Percentiles rank a stretch among this genome's conserved stretches.
Conservation (phyloP, 2,888 invertebrate species). For the Chrysomela aeneicollis region DNA sequence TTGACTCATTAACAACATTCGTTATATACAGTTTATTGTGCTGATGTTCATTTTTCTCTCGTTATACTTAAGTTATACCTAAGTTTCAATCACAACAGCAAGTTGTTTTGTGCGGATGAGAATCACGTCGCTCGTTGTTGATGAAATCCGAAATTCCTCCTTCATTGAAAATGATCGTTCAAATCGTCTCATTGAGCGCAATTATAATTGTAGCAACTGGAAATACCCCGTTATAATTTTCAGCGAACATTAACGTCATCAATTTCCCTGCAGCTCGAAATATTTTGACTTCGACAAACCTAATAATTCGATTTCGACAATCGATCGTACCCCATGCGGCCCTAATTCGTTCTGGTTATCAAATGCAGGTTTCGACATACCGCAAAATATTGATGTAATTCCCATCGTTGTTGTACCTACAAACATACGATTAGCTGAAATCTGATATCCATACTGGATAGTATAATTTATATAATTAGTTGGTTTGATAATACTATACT, state of each 20-base stretch:
- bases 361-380: constrained; percentile 27
- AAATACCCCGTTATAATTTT: neutral
- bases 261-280: neutral
- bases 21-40: no score
- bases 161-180: no score
- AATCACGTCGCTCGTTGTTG: no score
- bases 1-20: no score
- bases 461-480: no score
- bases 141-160: no score
- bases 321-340: neutral
- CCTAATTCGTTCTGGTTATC: constrained; percentile 27
- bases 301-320: neutral
- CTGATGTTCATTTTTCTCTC: no score
- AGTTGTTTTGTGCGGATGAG: no score
- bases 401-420: neutral
- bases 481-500: no score
- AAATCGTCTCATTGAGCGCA: neutral
- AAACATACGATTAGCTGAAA: neutral
- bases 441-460: no score
- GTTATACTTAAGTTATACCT: no score
- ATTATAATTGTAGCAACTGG: neutral
- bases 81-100: no score
- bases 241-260: neutral
- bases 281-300: neutral
- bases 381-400: neutral